Percentiles rank a stretch among this genome's conserved stretches.
phyloP scores from a whole-genome alignment of 1,140 invertebrate genomes.

The Macrostomum lignano region DNA sequence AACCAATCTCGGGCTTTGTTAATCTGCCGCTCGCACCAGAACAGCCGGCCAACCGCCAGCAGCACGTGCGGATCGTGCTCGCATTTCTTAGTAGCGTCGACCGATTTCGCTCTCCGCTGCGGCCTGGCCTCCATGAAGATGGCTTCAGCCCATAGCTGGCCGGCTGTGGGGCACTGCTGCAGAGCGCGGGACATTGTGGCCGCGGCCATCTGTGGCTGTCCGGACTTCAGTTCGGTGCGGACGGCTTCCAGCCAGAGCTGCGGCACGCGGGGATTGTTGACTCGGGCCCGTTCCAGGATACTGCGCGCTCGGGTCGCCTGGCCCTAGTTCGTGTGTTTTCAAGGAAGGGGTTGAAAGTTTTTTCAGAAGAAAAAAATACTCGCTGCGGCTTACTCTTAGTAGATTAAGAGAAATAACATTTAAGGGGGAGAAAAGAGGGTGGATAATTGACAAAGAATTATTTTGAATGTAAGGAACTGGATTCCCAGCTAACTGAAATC shows the following conservation, averaged over 20 bases:
- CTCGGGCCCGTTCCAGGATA: constrained; percentile 65
- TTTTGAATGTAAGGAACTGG: too few species aligned
- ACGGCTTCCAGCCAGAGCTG: constrained; percentile 71
- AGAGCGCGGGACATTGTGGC: constrained; percentile 62
- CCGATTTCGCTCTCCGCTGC: constrained; percentile 72
- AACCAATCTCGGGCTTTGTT: constrained; percentile 90
- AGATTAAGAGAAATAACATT: too few species aligned
- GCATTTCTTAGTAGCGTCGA: constrained; percentile 90
- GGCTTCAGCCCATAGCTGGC: constrained; percentile 78
- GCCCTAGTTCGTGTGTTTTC: constrained; percentile 45
- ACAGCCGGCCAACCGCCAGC: constrained; percentile 71
- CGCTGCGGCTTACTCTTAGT: too few species aligned
- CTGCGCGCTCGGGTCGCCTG: constrained; percentile 71
- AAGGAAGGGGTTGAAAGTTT: too few species aligned
- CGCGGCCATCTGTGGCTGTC: constrained; percentile 49
- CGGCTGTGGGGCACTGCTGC: constrained; percentile 68
- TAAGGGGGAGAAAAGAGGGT: too few species aligned
- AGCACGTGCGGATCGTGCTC: constrained; percentile 88
- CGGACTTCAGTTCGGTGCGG: constrained; percentile 40
- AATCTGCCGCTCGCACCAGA: constrained; percentile 79
- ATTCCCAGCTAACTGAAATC: too few species aligned
- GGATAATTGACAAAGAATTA: too few species aligned
- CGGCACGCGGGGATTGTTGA: constrained; percentile 62
- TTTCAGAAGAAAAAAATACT: too few species aligned
- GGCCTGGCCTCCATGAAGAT: constrained; percentile 82